Evolutionary conservation across 2,113 vertebrate species (phyloP).

Genomic region (Anthoscopus minutus): DNA sequence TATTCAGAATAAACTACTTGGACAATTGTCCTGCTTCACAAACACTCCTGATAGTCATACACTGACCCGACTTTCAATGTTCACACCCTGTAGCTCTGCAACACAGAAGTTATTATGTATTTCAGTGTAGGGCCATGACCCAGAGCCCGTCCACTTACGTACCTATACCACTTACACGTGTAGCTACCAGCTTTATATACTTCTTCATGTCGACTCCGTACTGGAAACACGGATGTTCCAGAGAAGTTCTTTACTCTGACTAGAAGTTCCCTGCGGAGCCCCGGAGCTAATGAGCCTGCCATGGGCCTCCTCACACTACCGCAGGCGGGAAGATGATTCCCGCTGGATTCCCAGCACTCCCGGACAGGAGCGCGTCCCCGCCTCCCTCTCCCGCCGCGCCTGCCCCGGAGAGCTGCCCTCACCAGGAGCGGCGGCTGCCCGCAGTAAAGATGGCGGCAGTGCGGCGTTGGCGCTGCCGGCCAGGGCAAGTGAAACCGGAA

Average conservation of each 20-base stretch:
- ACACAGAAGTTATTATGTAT: fast-evolving
- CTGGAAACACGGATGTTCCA: background rate
- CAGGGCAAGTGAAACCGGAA: too few relatives aligned
- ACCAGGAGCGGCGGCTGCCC: background rate
- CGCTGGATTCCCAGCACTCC: fast-evolving
- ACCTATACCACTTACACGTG: background rate
- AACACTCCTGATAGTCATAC: fast-evolving
- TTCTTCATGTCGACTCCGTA: fast-evolving
- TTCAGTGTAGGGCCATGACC: fast-evolving
- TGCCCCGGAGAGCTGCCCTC: background rate
- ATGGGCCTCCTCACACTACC: fast-evolving
- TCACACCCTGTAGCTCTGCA: fast-evolving
- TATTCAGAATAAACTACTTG: background rate
- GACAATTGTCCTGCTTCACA: background rate
- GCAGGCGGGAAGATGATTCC: background rate
- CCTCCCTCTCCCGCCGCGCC: background rate
- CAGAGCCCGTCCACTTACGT: background rate
- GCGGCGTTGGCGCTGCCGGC: background rate
- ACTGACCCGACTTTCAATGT: fast-evolving
- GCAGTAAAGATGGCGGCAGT: background rate
- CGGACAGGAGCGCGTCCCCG: background rate
- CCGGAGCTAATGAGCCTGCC: fast-evolving
- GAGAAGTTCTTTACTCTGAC: fast-evolving
- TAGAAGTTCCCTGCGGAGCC: background rate
- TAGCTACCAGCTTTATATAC: fast-evolving